Evolutionary conservation across 23 tunicate genomes (phyloP).

Genomic region (Ascidia mentula): DNA sequence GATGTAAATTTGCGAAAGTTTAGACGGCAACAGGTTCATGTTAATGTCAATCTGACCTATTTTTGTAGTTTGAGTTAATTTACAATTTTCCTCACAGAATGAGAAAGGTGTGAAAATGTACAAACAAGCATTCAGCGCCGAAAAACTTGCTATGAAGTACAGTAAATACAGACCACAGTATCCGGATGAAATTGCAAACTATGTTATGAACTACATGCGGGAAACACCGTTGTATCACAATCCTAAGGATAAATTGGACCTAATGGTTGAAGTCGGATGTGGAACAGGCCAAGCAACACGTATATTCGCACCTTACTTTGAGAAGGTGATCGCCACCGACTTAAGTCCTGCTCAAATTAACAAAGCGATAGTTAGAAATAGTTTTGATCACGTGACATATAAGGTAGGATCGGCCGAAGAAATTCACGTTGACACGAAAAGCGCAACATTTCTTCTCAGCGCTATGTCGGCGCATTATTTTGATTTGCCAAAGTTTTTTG

Average conservation of each 20-base stretch:
- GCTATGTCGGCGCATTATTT: slow-evolving; percentile 73
- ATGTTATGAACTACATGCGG: not conserved
- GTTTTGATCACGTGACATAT: slow-evolving; percentile 21
- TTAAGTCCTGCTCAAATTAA: slow-evolving; percentile 47
- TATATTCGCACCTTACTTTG: slow-evolving; percentile 30
- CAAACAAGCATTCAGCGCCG: no score
- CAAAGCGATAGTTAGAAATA: slow-evolving; percentile 27
- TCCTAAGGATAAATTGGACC: not conserved
- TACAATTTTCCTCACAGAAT: no score
- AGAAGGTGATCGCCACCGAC: slow-evolving; percentile 43
- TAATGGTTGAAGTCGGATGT: slow-evolving; percentile 71
- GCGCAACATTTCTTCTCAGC: slow-evolving; percentile 46
- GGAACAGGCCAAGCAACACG: slow-evolving; percentile 56
- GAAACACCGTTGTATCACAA: not conserved
- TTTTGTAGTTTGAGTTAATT: no score
- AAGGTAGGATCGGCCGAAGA: slow-evolving; percentile 39
- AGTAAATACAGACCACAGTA: slow-evolving; percentile 11
- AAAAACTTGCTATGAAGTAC: not conserved
- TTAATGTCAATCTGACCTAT: no score
- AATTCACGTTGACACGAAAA: slow-evolving; percentile 27
- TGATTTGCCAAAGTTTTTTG: slow-evolving; percentile 52
- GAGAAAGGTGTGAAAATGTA: no score
- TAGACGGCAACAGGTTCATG: no score
- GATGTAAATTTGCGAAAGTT: no score
- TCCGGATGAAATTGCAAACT: slow-evolving; percentile 16